Evolutionary conservation across 1,140 invertebrate genomes (phyloP), one percentile per base, ranked within the genome.

Genomic region (Oncopodura yosiiana): DNA sequence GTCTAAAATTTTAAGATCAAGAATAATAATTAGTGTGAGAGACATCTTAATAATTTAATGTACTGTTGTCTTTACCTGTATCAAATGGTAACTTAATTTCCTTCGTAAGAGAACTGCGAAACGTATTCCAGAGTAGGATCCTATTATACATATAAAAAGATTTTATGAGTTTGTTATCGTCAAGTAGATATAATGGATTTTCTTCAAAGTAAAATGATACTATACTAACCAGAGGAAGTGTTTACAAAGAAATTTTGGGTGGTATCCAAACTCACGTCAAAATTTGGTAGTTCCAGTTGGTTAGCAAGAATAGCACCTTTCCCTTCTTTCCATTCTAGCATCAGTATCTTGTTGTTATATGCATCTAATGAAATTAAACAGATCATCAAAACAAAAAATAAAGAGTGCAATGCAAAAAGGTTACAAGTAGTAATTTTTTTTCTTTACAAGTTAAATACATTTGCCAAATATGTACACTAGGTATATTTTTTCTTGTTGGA

Each of bases 31-130:
- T 34, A n/a, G n/a, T 34, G 32, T 34, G 32, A 34, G 32, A n/a
- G 8, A n/a, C 8, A 34, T 34, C n/a, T 34, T n/a, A n/a, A n/a
- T n/a, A n/a, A n/a, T n/a, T n/a, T n/a, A n/a, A n/a, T n/a, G n/a
- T n/a, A n/a, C n/a, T n/a, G n/a, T n/a, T n/a, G n/a, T n/a, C n/a
- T n/a, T n/a, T n/a, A n/a, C n/a, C 64, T 79, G 78, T 24, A 80
- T 64, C 0, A 80, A 68, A 61, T 80, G 78, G 50, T 77, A 76
- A 26, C 77, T 69, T 3, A 80, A 68, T 63, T 79, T 77, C 19
- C 78, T 65, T 16, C 77, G 77, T 53, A 80, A 67, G 48, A 73
- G 77, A 46, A 80, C 37, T 23, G 58, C 56, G 55, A 63, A 63
- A 21, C 62, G 58, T 18, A 63, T 49, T 23, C 58, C 58, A 16